A percentile compares a stretch with the other conserved stretches of the same genome.
These are phyloP conservation scores for Myrmophylax atrothorax DNA, from an alignment of 2,113 vertebrate species.

Conservation along the genomic window DNA sequence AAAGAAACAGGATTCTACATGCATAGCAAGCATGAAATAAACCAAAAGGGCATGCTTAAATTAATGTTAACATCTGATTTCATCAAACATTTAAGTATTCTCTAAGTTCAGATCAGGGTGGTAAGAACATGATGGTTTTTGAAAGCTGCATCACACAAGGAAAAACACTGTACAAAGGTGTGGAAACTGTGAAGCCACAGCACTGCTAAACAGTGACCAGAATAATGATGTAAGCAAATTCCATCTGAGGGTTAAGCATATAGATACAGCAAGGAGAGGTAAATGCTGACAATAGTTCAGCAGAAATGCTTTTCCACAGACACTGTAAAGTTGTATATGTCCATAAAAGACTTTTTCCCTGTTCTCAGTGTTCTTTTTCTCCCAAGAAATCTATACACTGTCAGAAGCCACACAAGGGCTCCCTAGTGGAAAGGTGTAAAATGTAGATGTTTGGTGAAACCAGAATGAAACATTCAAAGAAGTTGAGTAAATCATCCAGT, in stretches of 20 bases:
- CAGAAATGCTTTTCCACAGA: background rate
- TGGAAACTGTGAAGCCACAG: background rate
- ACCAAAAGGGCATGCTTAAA: background rate
- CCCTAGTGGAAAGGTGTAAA: background rate
- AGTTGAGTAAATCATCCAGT: background rate
- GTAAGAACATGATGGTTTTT: background rate
- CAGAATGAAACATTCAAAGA: background rate
- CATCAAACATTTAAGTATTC: background rate
- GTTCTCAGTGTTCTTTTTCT: background rate
- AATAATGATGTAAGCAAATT: background rate
- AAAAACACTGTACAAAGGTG: background rate
- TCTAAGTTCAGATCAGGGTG: background rate
- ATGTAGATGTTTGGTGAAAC: background rate
- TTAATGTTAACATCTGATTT: background rate
- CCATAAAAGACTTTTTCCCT: background rate
- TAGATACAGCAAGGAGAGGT: background rate
- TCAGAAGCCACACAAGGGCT: background rate
- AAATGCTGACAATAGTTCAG: background rate
- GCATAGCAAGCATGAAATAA: background rate
- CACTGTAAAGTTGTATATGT: background rate
- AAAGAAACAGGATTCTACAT: background rate
- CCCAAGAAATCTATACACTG: background rate
- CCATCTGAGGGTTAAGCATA: background rate
- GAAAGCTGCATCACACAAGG: background rate
- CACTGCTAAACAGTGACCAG: background rate